Evolutionary conservation across 1,140 invertebrate genomes (phyloP).

Genomic region (Dolichoris vasculosae): DNA sequence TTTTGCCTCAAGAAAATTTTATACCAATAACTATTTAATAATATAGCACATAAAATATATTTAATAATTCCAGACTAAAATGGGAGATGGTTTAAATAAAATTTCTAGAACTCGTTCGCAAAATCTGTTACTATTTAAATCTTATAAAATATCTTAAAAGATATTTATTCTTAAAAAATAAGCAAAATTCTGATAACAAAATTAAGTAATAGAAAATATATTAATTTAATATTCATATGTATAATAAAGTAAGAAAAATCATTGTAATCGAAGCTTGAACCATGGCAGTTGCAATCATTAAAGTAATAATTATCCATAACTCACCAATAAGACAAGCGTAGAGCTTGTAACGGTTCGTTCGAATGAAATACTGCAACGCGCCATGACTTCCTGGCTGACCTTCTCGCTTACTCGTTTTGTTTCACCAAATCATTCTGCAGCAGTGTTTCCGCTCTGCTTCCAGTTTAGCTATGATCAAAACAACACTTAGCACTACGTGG

Average conservation of each 20-base stretch:
- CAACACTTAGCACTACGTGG: background rate
- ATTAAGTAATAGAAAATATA: background rate
- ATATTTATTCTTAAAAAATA: too few species aligned
- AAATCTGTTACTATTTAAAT: too few species aligned
- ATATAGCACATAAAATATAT: too few species aligned
- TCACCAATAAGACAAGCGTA: constrained; percentile 70
- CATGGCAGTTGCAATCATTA: background rate
- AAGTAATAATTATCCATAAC: constrained; percentile 31
- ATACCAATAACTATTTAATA: too few species aligned
- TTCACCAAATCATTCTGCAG: constrained; percentile 67
- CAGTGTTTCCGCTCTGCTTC: background rate
- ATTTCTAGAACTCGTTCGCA: too few species aligned
- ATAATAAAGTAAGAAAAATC: too few species aligned
- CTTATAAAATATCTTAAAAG: too few species aligned
- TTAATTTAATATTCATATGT: background rate
- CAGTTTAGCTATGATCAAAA: background rate
- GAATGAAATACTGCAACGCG: constrained; percentile 65
- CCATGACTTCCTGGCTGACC: constrained; percentile 67
- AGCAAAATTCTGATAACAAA: background rate
- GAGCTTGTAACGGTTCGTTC: constrained; percentile 68
- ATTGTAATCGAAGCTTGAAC: background rate
- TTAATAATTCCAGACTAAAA: too few species aligned
- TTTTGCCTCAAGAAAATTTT: too few species aligned
- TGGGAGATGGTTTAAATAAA: too few species aligned
- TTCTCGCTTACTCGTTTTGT: constrained; percentile 50